These are phyloP conservation scores for Xenopus tropicalis DNA, from an alignment of 2,113 vertebrate species.

Conservation along the genomic window UCB_Xtro_10.0 CM004443.2:34076501-34077000, in stretches of 20 bases:
- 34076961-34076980: too few species aligned
- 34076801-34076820: too few species aligned
- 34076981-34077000: too few species aligned
- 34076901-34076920: too few species aligned
- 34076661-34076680: background rate
- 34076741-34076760: background rate
- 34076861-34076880: too few species aligned
- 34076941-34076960: too few species aligned
- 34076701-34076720: background rate
- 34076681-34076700: background rate
- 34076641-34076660: background rate
- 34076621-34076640: background rate
- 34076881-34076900: too few species aligned
- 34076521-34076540: background rate
- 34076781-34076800: too few species aligned
- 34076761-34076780: background rate
- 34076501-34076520: background rate
- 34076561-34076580: background rate
- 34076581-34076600: constrained; percentile 1
- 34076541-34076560: background rate
- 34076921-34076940: too few species aligned
- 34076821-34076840: too few species aligned
- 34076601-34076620: background rate
- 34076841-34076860: too few species aligned
- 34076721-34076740: background rate